Evolutionary conservation across 2,113 vertebrate species (phyloP).

Genomic region (Procavia capensis): DNA sequence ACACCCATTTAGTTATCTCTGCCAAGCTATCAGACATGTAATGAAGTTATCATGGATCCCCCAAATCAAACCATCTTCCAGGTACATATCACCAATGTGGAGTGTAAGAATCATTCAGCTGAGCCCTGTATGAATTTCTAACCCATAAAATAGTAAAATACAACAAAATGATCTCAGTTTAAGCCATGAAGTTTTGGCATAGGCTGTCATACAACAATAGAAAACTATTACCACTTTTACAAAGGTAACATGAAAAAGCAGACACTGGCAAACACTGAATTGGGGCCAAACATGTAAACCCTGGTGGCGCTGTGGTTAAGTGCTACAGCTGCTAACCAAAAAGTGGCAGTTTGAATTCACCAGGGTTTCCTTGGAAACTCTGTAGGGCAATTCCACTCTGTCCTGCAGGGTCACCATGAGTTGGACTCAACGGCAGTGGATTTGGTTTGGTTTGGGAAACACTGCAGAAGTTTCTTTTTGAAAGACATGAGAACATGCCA

Average conservation of each 20-base stretch:
- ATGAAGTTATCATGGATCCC: not conserved
- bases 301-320: no score
- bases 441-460: no score
- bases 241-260: not conserved
- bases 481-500: not conserved
- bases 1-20: not conserved
- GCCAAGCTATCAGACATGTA: not conserved
- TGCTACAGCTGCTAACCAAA: no score
- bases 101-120: not conserved
- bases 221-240: not conserved
- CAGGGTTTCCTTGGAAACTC: no score
- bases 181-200: not conserved
- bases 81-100: not conserved
- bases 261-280: not conserved
- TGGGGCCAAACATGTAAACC: no score
- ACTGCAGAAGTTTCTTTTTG: not conserved
- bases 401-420: no score
- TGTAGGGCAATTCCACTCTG: no score
- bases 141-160: not conserved
- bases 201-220: not conserved
- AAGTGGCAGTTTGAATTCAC: no score
- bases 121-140: not conserved
- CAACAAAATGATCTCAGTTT: conserved; percentile 15
- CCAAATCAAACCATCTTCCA: not conserved
- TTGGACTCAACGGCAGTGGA: no score